Base-by-base conservation (phyloP, 2,888 invertebrate genomes). In the Diadegma fenestrale region DNA sequence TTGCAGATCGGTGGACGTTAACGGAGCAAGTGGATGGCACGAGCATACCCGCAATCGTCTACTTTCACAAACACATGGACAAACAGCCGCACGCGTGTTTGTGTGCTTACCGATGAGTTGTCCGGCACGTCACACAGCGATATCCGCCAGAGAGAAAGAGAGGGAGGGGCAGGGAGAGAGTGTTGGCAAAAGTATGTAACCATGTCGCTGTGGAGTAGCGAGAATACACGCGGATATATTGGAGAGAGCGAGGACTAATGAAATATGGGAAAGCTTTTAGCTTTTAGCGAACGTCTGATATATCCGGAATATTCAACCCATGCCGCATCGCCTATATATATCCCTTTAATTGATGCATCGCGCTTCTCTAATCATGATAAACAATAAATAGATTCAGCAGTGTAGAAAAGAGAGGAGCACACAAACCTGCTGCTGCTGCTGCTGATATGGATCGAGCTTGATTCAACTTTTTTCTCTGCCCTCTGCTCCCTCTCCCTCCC, bases 261-360 rank as follows among this genome's bases (percentile, higher is more conserved):
- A 92, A 92, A 92, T 92, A 92, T 92, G 92, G 92, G 91, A 92
- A 92, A 92, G 92, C 92, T 92, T 92, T 92, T 92, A 92, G 92
- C 92, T 92, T 92, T 92, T 92, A 92, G 92, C 91, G 88, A 91
- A 91, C 91, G 91, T 92, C 91, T 92, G 92, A 92, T 91, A 91
- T 91, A 90, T 91, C 91, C 90, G 89, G 80, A 83, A 89, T 89
- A 89, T 87, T 88, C 86, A 80, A 85, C 87, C 82, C 84, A 87
- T 86, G 82, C 86, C 84, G 87, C 87, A 86, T 86, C 85, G n/a
- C n/a, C 45, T 66, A 64, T 26, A 43, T 66, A 51, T 87, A 86
- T 82, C 83, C 85, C 81, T 87, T 89, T 92, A 92, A 91, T 91
- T 91, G 91, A 92, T 92, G 90, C 90, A 91, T 92, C 90, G 90